A percentile compares a stretch with the other conserved stretches of the same genome.
These are phyloP conservation scores for Corythornis vintsioides DNA, from an alignment of 2,113 vertebrate genomes.

Conservation along the genomic window DNA sequence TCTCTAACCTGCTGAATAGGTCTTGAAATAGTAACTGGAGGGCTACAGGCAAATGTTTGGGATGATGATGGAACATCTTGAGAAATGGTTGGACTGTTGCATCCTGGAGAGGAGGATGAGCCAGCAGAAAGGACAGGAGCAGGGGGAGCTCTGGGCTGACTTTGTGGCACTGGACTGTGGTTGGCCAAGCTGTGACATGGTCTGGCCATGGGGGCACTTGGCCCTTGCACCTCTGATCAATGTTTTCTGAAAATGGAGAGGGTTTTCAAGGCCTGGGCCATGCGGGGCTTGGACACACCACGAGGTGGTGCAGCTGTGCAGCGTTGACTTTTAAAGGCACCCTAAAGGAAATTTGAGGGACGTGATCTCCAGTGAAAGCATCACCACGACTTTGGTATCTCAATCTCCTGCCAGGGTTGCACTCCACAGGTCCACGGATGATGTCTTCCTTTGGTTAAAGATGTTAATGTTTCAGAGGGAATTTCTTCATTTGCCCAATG, in stretches of 20 bases:
- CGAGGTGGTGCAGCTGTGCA: conserved; percentile 60
- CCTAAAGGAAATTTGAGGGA: rapidly evolving
- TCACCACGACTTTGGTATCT: not conserved
- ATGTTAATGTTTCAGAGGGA: not conserved
- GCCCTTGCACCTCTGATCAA: not conserved
- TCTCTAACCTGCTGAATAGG: not conserved
- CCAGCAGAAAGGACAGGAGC: not conserved
- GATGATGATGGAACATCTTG: not conserved
- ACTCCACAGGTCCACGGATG: rapidly evolving
- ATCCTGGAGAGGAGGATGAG: not conserved
- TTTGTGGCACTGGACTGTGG: rapidly evolving
- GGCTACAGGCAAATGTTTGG: not conserved
- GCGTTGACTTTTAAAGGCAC: not conserved
- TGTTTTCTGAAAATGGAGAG: rapidly evolving
- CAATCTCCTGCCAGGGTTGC: not conserved
- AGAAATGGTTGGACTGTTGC: not conserved
- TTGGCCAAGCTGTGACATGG: not conserved
- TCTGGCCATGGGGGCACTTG: not conserved
- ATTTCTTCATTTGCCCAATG: not conserved
- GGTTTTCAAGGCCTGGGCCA: not conserved
- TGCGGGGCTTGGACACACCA: conserved; percentile 29
- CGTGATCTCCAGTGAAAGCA: not conserved
- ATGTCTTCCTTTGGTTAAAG: not conserved
- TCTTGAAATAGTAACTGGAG: not conserved
- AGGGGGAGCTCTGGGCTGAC: not conserved